A percentile compares a stretch with the other conserved stretches of the same genome.
Evolutionary conservation across 2,113 vertebrate species (phyloP).

Genomic region (Ia io): DNA sequence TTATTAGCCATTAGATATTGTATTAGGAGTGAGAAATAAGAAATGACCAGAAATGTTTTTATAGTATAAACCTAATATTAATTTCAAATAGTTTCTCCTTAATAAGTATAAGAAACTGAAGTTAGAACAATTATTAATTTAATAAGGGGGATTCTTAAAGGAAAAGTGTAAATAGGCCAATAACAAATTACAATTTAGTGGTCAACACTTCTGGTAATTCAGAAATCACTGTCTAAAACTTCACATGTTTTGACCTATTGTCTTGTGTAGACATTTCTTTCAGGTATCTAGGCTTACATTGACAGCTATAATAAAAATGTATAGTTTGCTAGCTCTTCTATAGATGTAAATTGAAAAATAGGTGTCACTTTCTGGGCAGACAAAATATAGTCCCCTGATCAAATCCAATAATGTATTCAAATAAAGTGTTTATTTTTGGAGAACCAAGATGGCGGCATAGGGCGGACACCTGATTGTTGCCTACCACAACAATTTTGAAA

Average conservation of each 20-base stretch:
- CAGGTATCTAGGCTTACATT: background rate
- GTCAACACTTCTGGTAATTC: background rate
- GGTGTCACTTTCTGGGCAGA: constrained; percentile 9
- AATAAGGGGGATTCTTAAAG: background rate
- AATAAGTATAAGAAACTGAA: background rate
- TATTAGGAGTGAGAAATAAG: background rate
- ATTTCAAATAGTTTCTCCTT: background rate
- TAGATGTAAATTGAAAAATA: constrained; percentile 46
- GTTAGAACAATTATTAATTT: background rate
- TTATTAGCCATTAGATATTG: background rate
- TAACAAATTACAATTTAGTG: background rate
- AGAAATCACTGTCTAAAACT: background rate
- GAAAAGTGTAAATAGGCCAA: background rate
- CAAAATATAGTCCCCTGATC: constrained; percentile 17
- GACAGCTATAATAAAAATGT: constrained; percentile 29
- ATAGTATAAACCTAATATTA: background rate
- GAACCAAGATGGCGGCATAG: too few relatives aligned
- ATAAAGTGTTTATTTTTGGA: background rate
- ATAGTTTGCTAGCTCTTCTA: background rate
- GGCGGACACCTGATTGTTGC: too few relatives aligned
- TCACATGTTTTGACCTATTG: background rate
- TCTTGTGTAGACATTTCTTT: background rate
- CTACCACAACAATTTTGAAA: too few relatives aligned
- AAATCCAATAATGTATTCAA: constrained; percentile 55
- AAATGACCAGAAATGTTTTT: constrained; percentile 13